Conservation (phyloP, 2,113 vertebrate genomes). For the Mirounga angustirostris region DNA sequence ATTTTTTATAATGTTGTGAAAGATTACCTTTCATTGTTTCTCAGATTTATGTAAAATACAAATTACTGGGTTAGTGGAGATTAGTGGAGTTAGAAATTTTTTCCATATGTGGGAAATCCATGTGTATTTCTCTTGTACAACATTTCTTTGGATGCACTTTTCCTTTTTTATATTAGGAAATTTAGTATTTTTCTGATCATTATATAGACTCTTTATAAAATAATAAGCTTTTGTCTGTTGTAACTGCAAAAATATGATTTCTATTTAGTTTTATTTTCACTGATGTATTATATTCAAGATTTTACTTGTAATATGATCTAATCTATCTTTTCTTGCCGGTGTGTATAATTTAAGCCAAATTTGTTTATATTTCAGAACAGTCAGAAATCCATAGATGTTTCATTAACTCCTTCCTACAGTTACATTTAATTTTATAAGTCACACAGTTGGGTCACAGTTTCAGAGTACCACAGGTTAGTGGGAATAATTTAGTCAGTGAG, state of each 20-base stretch:
- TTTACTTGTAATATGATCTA: background rate
- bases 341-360: background rate
- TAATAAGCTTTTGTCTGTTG: background rate
- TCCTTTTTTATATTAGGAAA: background rate
- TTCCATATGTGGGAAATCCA: background rate
- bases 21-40: background rate
- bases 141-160: background rate
- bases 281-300: background rate
- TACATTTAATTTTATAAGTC: slow-evolving; percentile 37
- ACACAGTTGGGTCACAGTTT: background rate
- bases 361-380: background rate
- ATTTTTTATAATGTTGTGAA: background rate
- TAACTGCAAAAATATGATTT: background rate
- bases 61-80: background rate
- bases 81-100: background rate
- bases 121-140: background rate
- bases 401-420: background rate
- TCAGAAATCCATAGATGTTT: background rate
- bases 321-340: background rate
- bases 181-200: background rate
- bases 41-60: background rate
- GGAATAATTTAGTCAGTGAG: slow-evolving; percentile 42
- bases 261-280: background rate
- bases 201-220: background rate
- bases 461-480: background rate